These are phyloP conservation scores for Orientallactaga bullata DNA, from an alignment of 2,113 vertebrate genomes.

Conservation along the genomic window DNA sequence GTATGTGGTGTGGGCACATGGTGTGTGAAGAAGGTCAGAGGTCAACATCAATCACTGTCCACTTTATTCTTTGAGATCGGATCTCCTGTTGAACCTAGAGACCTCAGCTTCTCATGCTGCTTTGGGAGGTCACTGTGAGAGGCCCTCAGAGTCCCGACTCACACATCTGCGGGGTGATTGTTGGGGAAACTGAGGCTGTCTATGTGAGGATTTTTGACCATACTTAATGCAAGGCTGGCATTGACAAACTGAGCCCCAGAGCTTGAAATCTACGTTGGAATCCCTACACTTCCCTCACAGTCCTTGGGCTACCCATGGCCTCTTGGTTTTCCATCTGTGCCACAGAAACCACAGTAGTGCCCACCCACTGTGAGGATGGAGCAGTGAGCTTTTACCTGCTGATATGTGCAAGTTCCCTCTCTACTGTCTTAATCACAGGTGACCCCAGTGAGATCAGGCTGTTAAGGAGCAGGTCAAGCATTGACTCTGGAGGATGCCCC, in stretches of 20 bases:
- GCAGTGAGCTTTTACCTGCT: background rate
- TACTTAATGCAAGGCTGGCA: background rate
- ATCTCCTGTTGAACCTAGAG: no score
- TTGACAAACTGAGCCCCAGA: fast-evolving
- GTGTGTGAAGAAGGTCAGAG: no score
- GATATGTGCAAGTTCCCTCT: no score
- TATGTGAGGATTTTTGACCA: background rate
- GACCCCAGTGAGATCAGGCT: no score
- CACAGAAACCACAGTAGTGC: fast-evolving
- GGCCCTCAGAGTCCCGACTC: fast-evolving
- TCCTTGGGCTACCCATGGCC: background rate
- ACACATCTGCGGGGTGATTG: fast-evolving
- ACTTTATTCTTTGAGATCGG: no score
- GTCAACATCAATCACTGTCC: no score
- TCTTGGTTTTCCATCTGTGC: background rate
- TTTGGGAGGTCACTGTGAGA: background rate
- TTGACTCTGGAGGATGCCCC: background rate
- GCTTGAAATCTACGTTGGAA: background rate
- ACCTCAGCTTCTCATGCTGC: background rate
- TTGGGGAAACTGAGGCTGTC: background rate
- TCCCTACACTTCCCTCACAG: background rate
- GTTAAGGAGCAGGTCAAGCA: background rate
- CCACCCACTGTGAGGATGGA: background rate
- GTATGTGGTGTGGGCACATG: no score
- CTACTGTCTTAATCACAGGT: no score